phyloP scores from a whole-genome alignment of 2,797 vertebrate species.

The Cirrhinus molitorella region DNA sequence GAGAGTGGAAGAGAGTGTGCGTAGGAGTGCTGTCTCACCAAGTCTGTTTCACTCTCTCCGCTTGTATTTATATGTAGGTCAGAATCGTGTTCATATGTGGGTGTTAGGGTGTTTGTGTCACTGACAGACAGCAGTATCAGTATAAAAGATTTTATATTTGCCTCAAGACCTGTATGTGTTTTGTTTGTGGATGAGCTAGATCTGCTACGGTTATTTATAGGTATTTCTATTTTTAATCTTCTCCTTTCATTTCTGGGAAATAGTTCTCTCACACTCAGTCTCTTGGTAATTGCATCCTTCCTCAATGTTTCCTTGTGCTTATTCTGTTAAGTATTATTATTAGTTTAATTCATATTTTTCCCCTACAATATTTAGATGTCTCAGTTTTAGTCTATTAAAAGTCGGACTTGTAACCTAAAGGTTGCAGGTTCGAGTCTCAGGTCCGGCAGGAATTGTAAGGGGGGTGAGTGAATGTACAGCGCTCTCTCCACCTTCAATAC shows the following conservation, averaged over 20 bases:
- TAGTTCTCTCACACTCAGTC: conserved; percentile 36
- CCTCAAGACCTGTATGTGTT: conserved; percentile 31
- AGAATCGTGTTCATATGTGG: conserved; percentile 58
- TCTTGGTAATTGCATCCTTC: not conserved
- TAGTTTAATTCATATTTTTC: not conserved
- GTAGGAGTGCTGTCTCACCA: conserved; percentile 62
- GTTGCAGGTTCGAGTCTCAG: too few relatives aligned
- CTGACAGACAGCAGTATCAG: not conserved
- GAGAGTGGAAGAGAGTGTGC: conserved; percentile 50
- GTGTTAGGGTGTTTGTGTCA: conserved; percentile 41
- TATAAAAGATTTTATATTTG: conserved; percentile 6
- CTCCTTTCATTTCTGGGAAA: conserved; percentile 48
- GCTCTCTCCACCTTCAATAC: too few relatives aligned
- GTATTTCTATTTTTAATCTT: conserved; percentile 53
- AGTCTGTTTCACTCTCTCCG: conserved; percentile 57
- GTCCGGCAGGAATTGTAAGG: too few relatives aligned
- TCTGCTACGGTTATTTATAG: conserved; percentile 57
- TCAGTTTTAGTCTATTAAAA: too few relatives aligned
- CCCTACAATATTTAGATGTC: not conserved
- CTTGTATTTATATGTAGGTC: conserved; percentile 71
- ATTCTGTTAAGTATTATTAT: not conserved
- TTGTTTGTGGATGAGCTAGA: conserved; percentile 35
- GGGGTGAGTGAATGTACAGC: too few relatives aligned
- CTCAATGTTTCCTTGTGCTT: not conserved
- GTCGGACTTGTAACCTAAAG: too few relatives aligned